phyloP scores from a whole-genome alignment of 2,797 vertebrate genomes.

The Chromobotia macracanthus region DNA sequence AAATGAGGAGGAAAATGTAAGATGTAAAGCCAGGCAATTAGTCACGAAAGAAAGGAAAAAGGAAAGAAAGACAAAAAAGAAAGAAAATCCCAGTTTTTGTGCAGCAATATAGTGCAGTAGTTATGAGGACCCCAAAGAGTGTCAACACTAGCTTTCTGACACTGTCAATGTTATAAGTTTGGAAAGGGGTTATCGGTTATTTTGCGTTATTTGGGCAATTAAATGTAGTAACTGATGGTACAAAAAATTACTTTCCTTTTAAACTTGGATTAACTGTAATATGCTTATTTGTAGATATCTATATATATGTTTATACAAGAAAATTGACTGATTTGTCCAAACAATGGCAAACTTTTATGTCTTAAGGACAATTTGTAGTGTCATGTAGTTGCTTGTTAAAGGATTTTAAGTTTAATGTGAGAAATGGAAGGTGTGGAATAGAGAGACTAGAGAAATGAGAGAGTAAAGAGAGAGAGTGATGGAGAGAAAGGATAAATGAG shows the following conservation, averaged over 20 bases:
- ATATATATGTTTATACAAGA: too few relatives aligned
- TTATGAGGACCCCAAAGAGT: conserved; percentile 6
- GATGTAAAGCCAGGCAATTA: neutral
- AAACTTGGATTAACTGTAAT: too few relatives aligned
- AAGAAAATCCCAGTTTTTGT: neutral
- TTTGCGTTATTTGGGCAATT: too few relatives aligned
- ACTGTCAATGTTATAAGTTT: too few relatives aligned
- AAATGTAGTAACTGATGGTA: too few relatives aligned
- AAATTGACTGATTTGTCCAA: too few relatives aligned
- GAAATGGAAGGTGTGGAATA: neutral
- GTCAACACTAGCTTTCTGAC: neutral
- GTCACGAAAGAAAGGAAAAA: conserved; percentile 2
- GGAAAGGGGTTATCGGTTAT: too few relatives aligned
- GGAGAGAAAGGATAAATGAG: neutral
- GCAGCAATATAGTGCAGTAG: neutral
- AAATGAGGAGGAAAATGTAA: neutral
- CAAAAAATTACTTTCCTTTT: too few relatives aligned
- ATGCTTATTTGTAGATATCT: too few relatives aligned
- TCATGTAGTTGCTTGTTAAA: neutral
- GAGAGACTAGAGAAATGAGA: conserved; percentile 7
- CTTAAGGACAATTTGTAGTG: neutral
- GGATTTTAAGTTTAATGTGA: neutral
- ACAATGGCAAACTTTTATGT: neutral
- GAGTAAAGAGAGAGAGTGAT: too few relatives aligned
- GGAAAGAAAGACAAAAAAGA: neutral